Evolutionary conservation across 2,113 vertebrate species (phyloP), one percentile per base, ranked within the genome.

Genomic region (Phoenicopterus ruber): DNA sequence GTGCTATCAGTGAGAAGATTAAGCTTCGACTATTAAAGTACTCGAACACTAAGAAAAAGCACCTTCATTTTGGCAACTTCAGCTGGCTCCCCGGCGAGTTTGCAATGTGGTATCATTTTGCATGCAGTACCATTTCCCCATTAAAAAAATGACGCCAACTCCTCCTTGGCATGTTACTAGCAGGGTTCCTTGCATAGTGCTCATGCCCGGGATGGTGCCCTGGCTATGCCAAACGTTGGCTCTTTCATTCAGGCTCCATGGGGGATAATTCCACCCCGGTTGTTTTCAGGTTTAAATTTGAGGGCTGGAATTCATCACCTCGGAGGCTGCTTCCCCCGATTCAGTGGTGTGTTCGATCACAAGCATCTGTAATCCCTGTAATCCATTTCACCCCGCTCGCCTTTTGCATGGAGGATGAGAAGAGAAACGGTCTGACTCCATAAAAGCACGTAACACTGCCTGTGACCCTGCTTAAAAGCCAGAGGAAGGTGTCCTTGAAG

Each of bases 401-500:
- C 89, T 93, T 82, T 34, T 78, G 65, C 86, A 17, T 7, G 69
- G 69, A 94, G 81, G 72, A 63, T 82, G 86, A 77, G 72, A 74
- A 86, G 52, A 91, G 93, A 55, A 95, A 78, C 0, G 0, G 6
- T 63, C 52, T 67, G 81, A 74, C 84, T 95, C 89, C 81, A 94
- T 82, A 94, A 93, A 96, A 95, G 70, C 83, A 79, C 0, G 1
- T 78, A 91, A 66, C 73, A 65, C 83, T 85, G 88, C 91, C 54
- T 71, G 70, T 92, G 44, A 89, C 62, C 86, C 80, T 76, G 22
- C n/a, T 79, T 92, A 86, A 93, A 94, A 91, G 58, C 77, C 86
- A 79, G 70, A 76, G 66, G 73, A 96, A 92, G 81, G 66, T 95
- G 95, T 96, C 94, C 91, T 89, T 96, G 95, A 94, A 84, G 49